Evolutionary conservation across 2,113 vertebrate genomes (phyloP).

Genomic region (Thymallus thymallus): DNA sequence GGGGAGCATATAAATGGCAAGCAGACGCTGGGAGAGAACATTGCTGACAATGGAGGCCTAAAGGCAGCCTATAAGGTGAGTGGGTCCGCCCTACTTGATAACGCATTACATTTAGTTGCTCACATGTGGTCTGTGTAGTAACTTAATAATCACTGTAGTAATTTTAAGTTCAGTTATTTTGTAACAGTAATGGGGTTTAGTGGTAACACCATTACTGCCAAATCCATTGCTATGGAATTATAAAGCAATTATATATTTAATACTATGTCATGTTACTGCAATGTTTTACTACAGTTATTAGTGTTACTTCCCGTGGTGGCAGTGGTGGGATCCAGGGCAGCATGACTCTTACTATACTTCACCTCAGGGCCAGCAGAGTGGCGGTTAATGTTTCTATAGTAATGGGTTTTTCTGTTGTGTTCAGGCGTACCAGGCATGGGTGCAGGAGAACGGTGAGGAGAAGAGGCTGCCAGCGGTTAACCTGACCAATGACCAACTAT

Average conservation of each 20-base stretch:
- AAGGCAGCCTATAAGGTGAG: slow-evolving; percentile 94
- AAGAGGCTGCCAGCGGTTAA: slow-evolving; percentile 87
- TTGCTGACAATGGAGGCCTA: slow-evolving; percentile 92
- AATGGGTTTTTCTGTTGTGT: background rate
- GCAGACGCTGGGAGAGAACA: slow-evolving; percentile 95
- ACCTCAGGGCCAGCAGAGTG: background rate
- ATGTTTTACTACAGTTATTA: too few species aligned
- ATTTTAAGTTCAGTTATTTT: background rate
- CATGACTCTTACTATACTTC: background rate
- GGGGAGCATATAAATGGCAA: slow-evolving; percentile 89
- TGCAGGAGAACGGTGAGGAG: slow-evolving; percentile 84
- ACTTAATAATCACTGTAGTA: background rate
- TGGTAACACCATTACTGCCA: too few species aligned
- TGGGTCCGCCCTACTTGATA: slow-evolving; percentile 8
- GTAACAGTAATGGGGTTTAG: too few species aligned
- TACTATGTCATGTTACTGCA: too few species aligned
- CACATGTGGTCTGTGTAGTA: too few species aligned
- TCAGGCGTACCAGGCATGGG: slow-evolving; percentile 90
- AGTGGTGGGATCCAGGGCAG: too few species aligned
- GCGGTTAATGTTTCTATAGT: background rate
- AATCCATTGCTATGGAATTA: too few species aligned
- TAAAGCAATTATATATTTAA: too few species aligned
- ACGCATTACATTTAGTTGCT: too few species aligned
- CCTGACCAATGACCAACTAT: slow-evolving; percentile 94
- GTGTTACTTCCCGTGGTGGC: too few species aligned